phyloP scores from a whole-genome alignment of 2,888 invertebrate genomes.

The Brenthis hecate region DNA sequence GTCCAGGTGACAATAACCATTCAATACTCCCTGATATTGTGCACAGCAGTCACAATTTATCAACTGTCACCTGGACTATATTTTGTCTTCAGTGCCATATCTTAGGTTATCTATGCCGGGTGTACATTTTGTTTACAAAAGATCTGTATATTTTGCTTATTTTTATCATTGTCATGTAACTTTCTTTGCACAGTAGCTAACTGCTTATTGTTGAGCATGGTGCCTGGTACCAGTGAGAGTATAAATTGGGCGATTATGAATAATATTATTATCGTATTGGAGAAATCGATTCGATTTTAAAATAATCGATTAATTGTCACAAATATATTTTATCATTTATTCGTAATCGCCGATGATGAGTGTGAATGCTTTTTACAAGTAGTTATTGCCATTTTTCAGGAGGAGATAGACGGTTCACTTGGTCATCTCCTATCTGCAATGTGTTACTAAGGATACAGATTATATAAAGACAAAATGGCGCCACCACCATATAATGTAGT shows the following conservation, averaged over 20 bases:
- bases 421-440: slow-evolving; percentile 85
- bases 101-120: slow-evolving; percentile 52
- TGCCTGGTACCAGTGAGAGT: slow-evolving; percentile 47
- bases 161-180: slow-evolving; percentile 65
- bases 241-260: slow-evolving; percentile 13
- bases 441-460: slow-evolving; percentile 78
- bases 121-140: slow-evolving; percentile 63
- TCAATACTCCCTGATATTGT: neutral
- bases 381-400: slow-evolving; percentile 83
- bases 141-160: slow-evolving; percentile 81
- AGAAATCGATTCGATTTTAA: slow-evolving; percentile 9
- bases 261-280: neutral
- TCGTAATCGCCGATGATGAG: slow-evolving; percentile 20
- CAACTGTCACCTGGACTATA: slow-evolving; percentile 1
- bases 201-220: slow-evolving; percentile 66
- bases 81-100: slow-evolving; percentile 48
- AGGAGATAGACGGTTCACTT: slow-evolving; percentile 84
- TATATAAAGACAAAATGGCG: slow-evolving; percentile 49
- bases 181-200: slow-evolving; percentile 73
- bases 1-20: neutral
- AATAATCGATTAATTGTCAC: slow-evolving; percentile 16
- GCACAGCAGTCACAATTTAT: neutral
- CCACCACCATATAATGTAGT: slow-evolving; percentile 51
- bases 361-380: slow-evolving; percentile 59
- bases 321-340: neutral